Percentiles rank a stretch among this genome's conserved stretches.
These are phyloP conservation scores for Chymomyza amoena DNA, from an alignment of 2,888 invertebrate species.

Conservation along the genomic window DNA sequence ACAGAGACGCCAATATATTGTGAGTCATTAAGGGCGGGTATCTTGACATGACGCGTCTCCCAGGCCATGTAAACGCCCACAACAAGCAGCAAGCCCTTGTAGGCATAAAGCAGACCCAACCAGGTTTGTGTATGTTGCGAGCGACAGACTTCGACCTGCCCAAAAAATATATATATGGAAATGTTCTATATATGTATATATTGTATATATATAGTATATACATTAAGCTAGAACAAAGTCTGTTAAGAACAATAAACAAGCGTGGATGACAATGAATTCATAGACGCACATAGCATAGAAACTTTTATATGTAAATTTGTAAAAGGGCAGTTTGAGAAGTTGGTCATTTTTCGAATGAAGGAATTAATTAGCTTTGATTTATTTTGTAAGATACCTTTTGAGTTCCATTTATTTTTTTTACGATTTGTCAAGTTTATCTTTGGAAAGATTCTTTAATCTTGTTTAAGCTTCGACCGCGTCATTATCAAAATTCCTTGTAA, in stretches of 20 bases:
- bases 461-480: too few species aligned
- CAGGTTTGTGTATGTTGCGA: constrained; percentile 93
- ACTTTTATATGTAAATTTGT: too few species aligned
- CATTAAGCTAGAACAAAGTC: background rate
- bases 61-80: constrained; percentile 97
- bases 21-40: constrained; percentile 94
- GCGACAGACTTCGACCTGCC: constrained; percentile 92
- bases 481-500: too few species aligned
- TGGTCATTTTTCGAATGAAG: too few species aligned
- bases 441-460: too few species aligned
- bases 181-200: background rate
- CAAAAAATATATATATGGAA: constrained; percentile 36
- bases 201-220: too few species aligned
- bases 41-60: constrained; percentile 95
- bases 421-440: too few species aligned
- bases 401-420: too few species aligned
- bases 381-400: too few species aligned
- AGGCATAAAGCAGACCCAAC: constrained; percentile 93
- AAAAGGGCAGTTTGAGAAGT: background rate
- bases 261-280: background rate
- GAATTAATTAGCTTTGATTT: too few species aligned
- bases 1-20: constrained; percentile 96
- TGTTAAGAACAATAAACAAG: background rate
- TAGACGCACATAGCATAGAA: background rate
- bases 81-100: constrained; percentile 91